Conservation (phyloP, 2,888 invertebrate genomes). For the Eilema griseolum region DNA sequence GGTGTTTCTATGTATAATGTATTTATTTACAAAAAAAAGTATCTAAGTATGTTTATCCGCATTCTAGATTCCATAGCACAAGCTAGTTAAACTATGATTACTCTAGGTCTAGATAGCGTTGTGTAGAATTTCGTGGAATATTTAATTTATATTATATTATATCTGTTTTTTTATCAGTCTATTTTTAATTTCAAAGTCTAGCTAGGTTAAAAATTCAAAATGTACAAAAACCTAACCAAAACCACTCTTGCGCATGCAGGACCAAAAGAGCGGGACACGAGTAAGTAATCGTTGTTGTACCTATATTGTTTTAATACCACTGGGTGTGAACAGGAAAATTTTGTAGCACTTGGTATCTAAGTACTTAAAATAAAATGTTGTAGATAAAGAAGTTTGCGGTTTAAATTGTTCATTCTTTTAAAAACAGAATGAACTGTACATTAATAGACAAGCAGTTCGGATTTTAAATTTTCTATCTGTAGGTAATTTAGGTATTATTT, state of each 20-base stretch:
- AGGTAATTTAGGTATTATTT: no score
- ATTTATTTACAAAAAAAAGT: no score
- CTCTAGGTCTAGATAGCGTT: no score
- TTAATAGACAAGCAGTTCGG: background rate
- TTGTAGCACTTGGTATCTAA: background rate
- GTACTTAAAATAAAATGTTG: background rate
- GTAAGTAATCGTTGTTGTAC: conserved; percentile 86
- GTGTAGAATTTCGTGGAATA: no score
- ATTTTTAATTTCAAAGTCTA: background rate
- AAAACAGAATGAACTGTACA: background rate
- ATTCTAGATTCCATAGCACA: no score
- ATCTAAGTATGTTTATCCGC: no score
- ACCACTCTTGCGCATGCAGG: conserved; percentile 83
- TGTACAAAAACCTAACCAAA: conserved; percentile 28
- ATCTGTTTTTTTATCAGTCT: no score
- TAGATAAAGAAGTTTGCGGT: background rate
- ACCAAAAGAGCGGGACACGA: conserved; percentile 92
- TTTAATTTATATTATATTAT: no score
- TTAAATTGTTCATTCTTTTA: background rate
- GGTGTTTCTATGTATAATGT: no score
- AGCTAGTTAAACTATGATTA: no score
- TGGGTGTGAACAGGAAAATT: conserved; percentile 35
- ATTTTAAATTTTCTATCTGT: background rate
- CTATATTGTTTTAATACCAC: conserved; percentile 9
- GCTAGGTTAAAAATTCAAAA: background rate